These are phyloP conservation scores for Clamator glandarius DNA, from an alignment of 2,797 vertebrate genomes.

Conservation along the genomic window DNA sequence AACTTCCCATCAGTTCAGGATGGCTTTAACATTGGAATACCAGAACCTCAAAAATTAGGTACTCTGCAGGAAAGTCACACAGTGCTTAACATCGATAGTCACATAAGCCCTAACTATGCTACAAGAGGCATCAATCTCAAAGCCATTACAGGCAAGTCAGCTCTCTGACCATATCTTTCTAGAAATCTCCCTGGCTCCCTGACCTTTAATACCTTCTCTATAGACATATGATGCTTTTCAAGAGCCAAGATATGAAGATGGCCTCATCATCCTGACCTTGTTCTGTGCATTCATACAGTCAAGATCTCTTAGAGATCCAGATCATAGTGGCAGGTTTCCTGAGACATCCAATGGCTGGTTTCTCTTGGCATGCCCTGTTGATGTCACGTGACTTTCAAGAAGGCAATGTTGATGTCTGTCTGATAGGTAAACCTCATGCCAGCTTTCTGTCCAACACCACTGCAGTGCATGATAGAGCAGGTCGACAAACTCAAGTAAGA, in stretches of 20 bases:
- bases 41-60: background rate
- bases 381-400: background rate
- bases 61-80: background rate
- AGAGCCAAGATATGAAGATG: background rate
- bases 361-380: background rate
- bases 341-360: background rate
- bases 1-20: background rate
- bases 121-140: background rate
- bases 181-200: background rate
- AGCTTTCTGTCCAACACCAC: background rate
- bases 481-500: too few relatives aligned
- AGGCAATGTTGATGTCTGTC: background rate
- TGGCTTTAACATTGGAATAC: background rate
- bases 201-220: background rate
- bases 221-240: fast-evolving
- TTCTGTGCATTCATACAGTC: background rate
- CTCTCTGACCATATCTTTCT: background rate
- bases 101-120: background rate
- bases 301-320: background rate
- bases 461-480: fast-evolving
- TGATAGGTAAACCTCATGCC: background rate
- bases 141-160: background rate
- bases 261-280: background rate
- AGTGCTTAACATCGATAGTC: background rate
- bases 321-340: background rate